Conservation (phyloP, 53 echinoderm and acorn worm genomes). For the Echinarachnius parma region DNA sequence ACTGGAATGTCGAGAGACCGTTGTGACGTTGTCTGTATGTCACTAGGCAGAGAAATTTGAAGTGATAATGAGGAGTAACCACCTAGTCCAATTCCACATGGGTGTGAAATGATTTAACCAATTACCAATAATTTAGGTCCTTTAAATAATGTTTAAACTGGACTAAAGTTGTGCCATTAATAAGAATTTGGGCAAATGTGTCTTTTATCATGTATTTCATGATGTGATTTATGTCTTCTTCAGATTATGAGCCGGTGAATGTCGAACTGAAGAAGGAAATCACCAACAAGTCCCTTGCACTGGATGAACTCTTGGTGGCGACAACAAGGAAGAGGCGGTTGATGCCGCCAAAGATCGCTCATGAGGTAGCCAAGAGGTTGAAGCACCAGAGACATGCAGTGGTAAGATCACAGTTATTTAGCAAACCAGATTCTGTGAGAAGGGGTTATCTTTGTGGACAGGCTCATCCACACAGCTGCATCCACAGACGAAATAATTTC, state of each 20-base stretch:
- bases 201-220: not conserved
- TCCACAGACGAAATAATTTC: no score
- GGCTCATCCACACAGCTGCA: no score
- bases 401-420: slow-evolving; percentile 40
- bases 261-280: slow-evolving; percentile 56
- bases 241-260: slow-evolving; percentile 73
- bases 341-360: slow-evolving; percentile 52
- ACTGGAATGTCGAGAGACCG: no score
- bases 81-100: no score
- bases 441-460: no score
- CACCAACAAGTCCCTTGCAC: slow-evolving; percentile 45
- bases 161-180: no score
- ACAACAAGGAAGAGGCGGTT: slow-evolving; percentile 62
- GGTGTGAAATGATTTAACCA: no score
- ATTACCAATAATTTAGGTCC: not conserved
- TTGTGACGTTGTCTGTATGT: no score
- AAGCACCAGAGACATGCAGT: slow-evolving; percentile 46
- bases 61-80: no score
- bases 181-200: no score
- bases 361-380: slow-evolving; percentile 54
- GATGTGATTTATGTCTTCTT: slow-evolving; percentile 5
- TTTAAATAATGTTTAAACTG: not conserved
- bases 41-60: no score
- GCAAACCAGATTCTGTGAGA: no score
- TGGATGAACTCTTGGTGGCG: slow-evolving; percentile 56